These are phyloP conservation scores for Latrodectus elegans DNA, from an alignment of 2,888 invertebrate genomes.

Conservation along the genomic window DNA sequence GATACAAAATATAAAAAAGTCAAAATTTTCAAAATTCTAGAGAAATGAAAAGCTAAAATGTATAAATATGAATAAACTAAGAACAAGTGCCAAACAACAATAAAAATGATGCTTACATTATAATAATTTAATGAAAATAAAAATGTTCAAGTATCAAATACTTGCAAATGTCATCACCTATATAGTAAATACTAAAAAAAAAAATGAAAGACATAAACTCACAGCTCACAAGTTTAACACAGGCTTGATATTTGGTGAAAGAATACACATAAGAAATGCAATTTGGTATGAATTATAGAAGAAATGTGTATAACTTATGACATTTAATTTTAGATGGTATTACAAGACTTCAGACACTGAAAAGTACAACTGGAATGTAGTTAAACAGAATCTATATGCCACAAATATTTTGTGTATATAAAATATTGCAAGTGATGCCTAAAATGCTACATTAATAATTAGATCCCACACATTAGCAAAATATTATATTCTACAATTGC, in stretches of 20 bases:
- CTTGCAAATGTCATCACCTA: neutral
- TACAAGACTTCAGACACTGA: neutral
- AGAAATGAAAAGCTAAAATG: neutral
- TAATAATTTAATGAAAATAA: constrained; percentile 5
- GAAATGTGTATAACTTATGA: neutral
- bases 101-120: neutral
- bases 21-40: neutral
- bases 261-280: neutral
- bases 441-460: neutral
- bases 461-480: neutral
- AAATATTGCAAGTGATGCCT: neutral
- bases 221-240: neutral
- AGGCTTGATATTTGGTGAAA: neutral
- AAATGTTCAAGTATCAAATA: neutral
- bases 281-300: neutral
- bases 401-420: neutral
- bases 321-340: neutral
- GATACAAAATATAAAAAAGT: neutral
- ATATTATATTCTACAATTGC: no score
- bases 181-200: neutral
- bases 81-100: constrained; percentile 2
- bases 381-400: neutral
- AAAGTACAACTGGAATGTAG: neutral
- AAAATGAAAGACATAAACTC: constrained; percentile 29
- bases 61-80: neutral